phyloP scores from a whole-genome alignment of 2,113 vertebrate genomes.

The Thalassarche chlororhynchos region DNA sequence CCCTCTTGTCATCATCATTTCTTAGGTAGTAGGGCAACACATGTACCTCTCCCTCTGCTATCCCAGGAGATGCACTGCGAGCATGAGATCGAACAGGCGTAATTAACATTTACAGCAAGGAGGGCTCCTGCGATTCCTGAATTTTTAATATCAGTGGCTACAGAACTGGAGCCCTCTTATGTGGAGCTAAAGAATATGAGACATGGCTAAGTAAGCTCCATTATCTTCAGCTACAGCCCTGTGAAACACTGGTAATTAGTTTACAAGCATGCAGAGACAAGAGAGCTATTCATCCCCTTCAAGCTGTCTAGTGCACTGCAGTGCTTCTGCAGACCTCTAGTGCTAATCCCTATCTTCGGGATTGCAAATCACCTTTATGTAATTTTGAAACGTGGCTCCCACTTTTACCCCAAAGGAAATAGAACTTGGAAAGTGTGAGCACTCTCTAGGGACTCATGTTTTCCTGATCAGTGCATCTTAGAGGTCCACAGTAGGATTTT shows the following conservation, averaged over 20 bases:
- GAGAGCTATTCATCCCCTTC: not conserved
- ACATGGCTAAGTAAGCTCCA: not conserved
- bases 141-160: constrained; percentile 29
- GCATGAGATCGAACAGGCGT: not conserved
- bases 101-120: constrained; percentile 2
- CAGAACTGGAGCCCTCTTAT: not conserved
- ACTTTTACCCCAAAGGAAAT: not conserved
- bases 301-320: rapidly evolving
- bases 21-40: not conserved
- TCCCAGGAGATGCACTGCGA: not conserved
- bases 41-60: not conserved
- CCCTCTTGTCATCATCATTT: not conserved
- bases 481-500: not conserved
- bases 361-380: not conserved
- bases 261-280: not conserved
- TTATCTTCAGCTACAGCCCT: not conserved
- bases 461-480: not conserved
- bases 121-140: not conserved
- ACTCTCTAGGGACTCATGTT: not conserved
- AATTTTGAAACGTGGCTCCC: not conserved
- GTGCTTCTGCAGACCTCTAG: not conserved
- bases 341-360: not conserved
- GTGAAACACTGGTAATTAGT: not conserved
- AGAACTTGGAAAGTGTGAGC: not conserved
- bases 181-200: not conserved